These are phyloP conservation scores for Bovichtus diacanthus DNA, from an alignment of 2,797 vertebrate species.

Conservation along the genomic window DNA sequence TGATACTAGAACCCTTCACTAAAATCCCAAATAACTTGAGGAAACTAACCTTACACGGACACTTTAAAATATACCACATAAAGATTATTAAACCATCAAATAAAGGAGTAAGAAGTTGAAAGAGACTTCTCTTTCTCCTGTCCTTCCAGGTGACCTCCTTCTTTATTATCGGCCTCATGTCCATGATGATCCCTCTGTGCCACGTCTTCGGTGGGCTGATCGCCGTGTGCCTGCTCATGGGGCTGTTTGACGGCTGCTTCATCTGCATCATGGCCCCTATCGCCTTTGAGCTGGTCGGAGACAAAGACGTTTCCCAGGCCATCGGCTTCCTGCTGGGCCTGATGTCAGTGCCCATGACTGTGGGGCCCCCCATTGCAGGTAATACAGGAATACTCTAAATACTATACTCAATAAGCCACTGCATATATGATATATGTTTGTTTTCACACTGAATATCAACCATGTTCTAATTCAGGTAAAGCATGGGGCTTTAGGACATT, in stretches of 20 bases:
- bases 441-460: neutral
- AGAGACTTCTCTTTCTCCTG: neutral
- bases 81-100: neutral
- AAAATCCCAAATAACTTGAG: neutral
- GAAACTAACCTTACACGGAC: neutral
- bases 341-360: conserved; percentile 96
- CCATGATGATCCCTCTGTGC: conserved; percentile 97
- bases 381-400: conserved; percentile 22
- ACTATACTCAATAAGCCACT: neutral
- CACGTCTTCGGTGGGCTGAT: conserved; percentile 89
- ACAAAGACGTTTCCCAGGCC: conserved; percentile 93
- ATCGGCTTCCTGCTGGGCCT: conserved; percentile 96
- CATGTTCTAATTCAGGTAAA: neutral
- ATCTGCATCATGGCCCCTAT: conserved; percentile 99
- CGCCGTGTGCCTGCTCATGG: conserved; percentile 96
- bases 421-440: neutral
- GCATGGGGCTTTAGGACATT: neutral
- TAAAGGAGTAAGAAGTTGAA: neutral
- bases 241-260: conserved; percentile 97
- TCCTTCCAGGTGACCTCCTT: conserved; percentile 91
- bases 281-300: conserved; percentile 94
- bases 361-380: conserved; percentile 97
- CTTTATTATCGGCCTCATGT: conserved; percentile 95
- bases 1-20: neutral
- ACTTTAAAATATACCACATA: neutral